Evolutionary conservation across 2,797 vertebrate genomes (phyloP), one percentile per base, ranked within the genome.

Genomic region (Xiphorhynchus erythropygius): DNA sequence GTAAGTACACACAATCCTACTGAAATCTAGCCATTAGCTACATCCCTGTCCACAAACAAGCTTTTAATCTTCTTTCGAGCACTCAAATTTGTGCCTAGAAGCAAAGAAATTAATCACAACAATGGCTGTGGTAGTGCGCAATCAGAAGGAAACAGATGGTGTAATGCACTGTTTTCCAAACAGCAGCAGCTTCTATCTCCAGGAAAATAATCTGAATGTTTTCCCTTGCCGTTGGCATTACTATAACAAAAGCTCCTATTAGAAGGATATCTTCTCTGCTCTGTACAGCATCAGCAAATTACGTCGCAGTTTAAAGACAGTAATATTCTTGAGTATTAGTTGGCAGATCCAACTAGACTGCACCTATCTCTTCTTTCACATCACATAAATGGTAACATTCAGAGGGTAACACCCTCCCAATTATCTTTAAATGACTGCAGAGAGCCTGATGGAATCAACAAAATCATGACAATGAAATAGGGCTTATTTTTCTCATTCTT

Each of bases 81-180:
- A 89, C 89, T 93, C 83, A 35, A 73, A 87, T 90, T 56, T 83
- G 89, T 94, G 95, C 88, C 94, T 94, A 92, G 91, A 87, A 96
- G 92, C 88, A 93, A 94, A 78, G 64, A 96, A 96, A 97, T 95
- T 95, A 95, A 95, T 96, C 95, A 94, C 84, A 93, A 95, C 93
- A 96, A 95, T 73, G 83, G 62, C 46, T 88, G 16, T 24, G 63
- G 88, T 11, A 4, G 79, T 44, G 81, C 0, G 4, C 87, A 96
- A 96, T 95, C 96, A 90, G 89, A 96, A 97, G 97, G 97, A 98
- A 97, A 97, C 97, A 97, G 97, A 97, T 96, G 97, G 96, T n/a
- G 82, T 94, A 93, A 97, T 37, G 90, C 62, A 82, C 69, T 55
- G 27, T 47, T 89, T 95, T 91, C 63, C 79, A 93, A 96, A 95